Base-by-base conservation (phyloP, 2,888 invertebrate species). In the Pseudococcus longispinus region DNA sequence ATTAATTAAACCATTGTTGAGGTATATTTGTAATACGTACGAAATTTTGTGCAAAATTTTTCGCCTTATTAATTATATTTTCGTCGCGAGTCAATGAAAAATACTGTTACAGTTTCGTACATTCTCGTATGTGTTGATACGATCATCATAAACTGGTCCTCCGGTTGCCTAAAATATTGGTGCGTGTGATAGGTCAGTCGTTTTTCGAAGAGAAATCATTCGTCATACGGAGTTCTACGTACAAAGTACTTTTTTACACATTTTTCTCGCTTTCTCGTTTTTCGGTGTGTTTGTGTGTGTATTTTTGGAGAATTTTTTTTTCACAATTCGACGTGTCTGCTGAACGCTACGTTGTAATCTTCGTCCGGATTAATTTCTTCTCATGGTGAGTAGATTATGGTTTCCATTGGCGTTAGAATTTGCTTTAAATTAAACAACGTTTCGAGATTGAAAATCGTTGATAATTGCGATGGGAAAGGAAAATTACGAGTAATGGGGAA, bases 101-200 rank as follows among this genome's bases (percentile, higher is more conserved):
- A 20, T 65, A 46, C 82, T 46, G 65, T 84, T 55, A 65, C 65
- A 32, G 65, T 65, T 84, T 20, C 37, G 84, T n/a, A 20, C 13
- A 55, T 55, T 55, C 55, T 60, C 60, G 60, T 60, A 23, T 60
- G 51, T 51, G 60, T 60, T 44, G 85, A 85, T 85, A 74, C 85
- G 44, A 29, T 29, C 55, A 80, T 55, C 86, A 42, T 65, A 83
- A 87, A 83, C 87, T 87, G 87, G 87, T 87, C 83, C 65, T 86
- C 51, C 77, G 86, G 80, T 86, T 55, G 87, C 87, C 84, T 87
- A 87, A 87, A 87, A 83, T 87, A 83, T 87, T 87, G 87, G 87
- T 83, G 87, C 87, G 87, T 87, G 87, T 87, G 87, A 83, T 87
- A 87, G 87, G 87, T 87, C 87, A 87, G 87, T 87, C 87, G 87